phyloP scores from a whole-genome alignment of 2,797 vertebrate genomes.

The Enteromius afrohamiltoni region DNA sequence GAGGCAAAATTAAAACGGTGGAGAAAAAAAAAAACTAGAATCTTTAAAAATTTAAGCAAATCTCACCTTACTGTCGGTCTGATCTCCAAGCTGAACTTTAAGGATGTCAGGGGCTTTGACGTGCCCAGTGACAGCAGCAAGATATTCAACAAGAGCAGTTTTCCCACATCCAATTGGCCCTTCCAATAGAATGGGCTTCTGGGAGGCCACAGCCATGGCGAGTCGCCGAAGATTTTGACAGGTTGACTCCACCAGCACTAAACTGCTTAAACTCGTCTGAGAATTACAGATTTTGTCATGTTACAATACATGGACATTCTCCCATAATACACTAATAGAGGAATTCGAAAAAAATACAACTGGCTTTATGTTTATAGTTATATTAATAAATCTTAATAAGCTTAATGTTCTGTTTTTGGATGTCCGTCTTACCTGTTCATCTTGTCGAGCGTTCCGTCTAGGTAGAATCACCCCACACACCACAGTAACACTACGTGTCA shows the following conservation, averaged over 20 bases:
- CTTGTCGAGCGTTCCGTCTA: constrained; percentile 64
- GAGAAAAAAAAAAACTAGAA: not conserved
- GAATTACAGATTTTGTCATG: not conserved
- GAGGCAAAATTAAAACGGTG: not conserved
- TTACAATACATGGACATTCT: constrained; percentile 1
- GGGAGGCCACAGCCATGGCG: constrained; percentile 88
- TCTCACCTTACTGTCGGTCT: constrained; percentile 97
- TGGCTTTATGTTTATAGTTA: not conserved
- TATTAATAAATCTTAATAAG: not conserved
- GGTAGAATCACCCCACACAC: constrained; percentile 91
- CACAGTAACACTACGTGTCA: constrained; percentile 85
- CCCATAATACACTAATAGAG: not conserved
- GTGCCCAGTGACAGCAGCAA: constrained; percentile 89
- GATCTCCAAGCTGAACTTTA: constrained; percentile 97
- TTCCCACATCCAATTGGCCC: constrained; percentile 96
- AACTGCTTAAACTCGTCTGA: constrained; percentile 60
- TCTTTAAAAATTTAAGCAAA: not conserved
- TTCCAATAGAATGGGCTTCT: constrained; percentile 90
- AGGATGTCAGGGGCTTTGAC: constrained; percentile 85
- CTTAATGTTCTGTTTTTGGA: not conserved
- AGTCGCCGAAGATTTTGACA: constrained; percentile 89
- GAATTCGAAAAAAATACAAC: not conserved
- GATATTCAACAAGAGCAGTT: constrained; percentile 89
- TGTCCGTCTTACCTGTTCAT: constrained; percentile 74
- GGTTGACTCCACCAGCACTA: constrained; percentile 90